Percentiles rank a stretch among this genome's conserved stretches.
Evolutionary conservation across 2,113 vertebrate species (phyloP).

Genomic region (Speoplatyrhinus poulsoni): DNA sequence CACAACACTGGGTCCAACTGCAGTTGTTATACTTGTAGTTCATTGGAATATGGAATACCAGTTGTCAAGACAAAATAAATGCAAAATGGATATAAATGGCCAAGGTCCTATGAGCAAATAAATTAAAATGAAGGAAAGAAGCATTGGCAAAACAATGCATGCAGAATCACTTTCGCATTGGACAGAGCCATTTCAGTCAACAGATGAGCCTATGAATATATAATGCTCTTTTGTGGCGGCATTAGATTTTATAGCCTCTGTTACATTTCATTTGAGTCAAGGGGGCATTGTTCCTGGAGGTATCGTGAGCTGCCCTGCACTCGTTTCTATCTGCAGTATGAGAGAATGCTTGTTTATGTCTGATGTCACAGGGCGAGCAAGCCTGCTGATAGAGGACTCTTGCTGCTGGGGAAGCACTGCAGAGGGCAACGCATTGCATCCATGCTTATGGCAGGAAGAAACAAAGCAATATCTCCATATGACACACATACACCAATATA

Average conservation of each 20-base stretch:
- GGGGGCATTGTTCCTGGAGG: neutral
- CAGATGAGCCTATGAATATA: slow-evolving; percentile 21
- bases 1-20: too few relatives aligned
- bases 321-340: slow-evolving; percentile 26
- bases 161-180: neutral
- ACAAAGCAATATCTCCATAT: slow-evolving; percentile 29
- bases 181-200: slow-evolving; percentile 24
- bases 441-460: slow-evolving; percentile 6
- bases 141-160: too few relatives aligned
- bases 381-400: slow-evolving; percentile 35
- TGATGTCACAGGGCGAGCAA: slow-evolving; percentile 32
- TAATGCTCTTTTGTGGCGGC: slow-evolving; percentile 6
- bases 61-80: too few relatives aligned
- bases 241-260: slow-evolving; percentile 10
- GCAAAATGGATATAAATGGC: too few relatives aligned
- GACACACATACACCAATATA: slow-evolving; percentile 17
- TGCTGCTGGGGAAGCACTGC: slow-evolving; percentile 41
- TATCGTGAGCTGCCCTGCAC: slow-evolving; percentile 4
- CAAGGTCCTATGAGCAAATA: too few relatives aligned
- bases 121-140: too few relatives aligned
- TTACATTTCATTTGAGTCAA: slow-evolving; percentile 15
- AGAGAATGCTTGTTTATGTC: slow-evolving; percentile 37
- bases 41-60: too few relatives aligned
- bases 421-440: slow-evolving; percentile 36
- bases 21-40: too few relatives aligned